Base-by-base conservation (phyloP, 2,888 invertebrate genomes). In the Eilema griseolum region DNA sequence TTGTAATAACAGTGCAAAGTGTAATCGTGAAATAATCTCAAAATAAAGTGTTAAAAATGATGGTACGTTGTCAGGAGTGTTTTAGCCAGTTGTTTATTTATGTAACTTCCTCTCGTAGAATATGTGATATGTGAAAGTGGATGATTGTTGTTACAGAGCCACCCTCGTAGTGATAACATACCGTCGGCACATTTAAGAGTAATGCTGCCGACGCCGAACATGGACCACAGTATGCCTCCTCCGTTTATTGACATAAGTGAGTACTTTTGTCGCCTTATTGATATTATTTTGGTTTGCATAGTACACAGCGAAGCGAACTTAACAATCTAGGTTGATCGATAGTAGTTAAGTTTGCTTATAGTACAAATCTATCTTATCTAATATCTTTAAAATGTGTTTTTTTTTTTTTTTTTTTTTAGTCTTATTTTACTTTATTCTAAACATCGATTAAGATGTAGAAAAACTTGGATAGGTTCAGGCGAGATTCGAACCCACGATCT, bases 161-260 rank as follows among this genome's bases (percentile, higher is more conserved):
- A 91, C 77, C 82, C 88, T 77, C 89, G 91, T 73, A 85, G 83
- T 81, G 94, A 95, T 73, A 91, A 85, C 82, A 84, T 91, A 72
- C 88, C 90, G 57, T 82, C 93, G 79, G 86, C 91, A 67, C 94
- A 94, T 73, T 86, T 95, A 57, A 87, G 93, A 81, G 94, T 95
- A 69, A 92, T 95, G 76, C 83, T 95, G 77, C 94, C 95, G 41
- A 80, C 90, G 20, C 78, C 90, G 14, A 72, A 69, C 62, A 85
- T 90, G 76, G 93, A 92, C 16, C 79, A 83, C 64, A 90, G 82
- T 82, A 83, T 92, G 86, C 91, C 93, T 73, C 92, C 93, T 61
- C 89, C 92, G 37, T 93, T 91, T 83, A 86, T 92, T 73, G 93
- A 93, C 74, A 86, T 93, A 78, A 91, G 94, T 95, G 82, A 88